Evolutionary conservation across 2,797 vertebrate species (phyloP), one percentile per base, ranked within the genome.

Genomic region (Neopelma chrysocephalum): DNA sequence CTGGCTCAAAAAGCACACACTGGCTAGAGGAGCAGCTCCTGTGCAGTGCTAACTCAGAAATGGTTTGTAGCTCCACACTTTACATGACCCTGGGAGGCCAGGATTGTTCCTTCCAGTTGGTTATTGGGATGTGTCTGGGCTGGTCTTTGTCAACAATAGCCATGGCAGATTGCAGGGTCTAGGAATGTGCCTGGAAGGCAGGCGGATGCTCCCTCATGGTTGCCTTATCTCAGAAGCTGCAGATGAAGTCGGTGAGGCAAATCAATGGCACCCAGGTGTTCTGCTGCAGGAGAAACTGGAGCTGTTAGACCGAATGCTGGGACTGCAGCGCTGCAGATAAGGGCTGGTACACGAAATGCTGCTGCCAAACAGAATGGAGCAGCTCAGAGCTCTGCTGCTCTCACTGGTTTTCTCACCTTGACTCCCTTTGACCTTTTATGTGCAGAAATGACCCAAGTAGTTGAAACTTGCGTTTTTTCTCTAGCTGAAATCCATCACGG

Each of bases 281-380:
- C 9, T 65, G 65, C 57, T 65, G 78, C 25, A 25, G 78, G 22
- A 16, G 62, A 23, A 25, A 40, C 11, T 26, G 1, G 70, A 79
- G 81, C 93, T 32, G 81, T 97, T 97, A 76, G 54, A 51, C 62
- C 58, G 6, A 64, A 32, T 1, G 20, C 38, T 79, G 82, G 66
- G n/a, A 53, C 92, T 97, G 96, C 73, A 72, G 77, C 4, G 2
- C 81, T 92, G 88, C 70, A 95, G 96, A 96, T 96, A 96, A 96
- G 40, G 47, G 29, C 9, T 51, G 66, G 22, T 18, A 9, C 40
- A 32, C 10, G 13, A 62, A 72, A 53, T 32, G 48, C 82, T 82
- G 78, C 90, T 85, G 26, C 60, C 71, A 47, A 9, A 21, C 66
- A 76, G 69, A 58, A 16, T 2, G 25, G 51, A 82, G 20, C 76